These are phyloP conservation scores for Ceratosolen solmsi DNA, from an alignment of 1,140 invertebrate genomes.

Conservation along the genomic window DNA sequence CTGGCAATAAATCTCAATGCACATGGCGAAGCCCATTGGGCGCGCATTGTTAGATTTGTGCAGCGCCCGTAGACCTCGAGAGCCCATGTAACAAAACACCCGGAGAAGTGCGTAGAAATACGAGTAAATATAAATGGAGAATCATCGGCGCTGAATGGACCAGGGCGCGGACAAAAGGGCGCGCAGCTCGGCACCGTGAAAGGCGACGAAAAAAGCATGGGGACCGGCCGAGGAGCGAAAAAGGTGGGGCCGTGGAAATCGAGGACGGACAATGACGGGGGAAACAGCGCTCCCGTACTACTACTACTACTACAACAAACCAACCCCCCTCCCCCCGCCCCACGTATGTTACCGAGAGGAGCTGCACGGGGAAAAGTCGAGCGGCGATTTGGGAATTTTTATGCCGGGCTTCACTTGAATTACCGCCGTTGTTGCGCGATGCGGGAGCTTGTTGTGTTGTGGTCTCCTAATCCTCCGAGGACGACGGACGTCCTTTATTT, in stretches of 20 bases:
- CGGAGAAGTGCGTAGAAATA: constrained; percentile 32
- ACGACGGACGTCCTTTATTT: not conserved
- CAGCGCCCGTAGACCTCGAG: not conserved
- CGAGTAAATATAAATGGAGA: constrained; percentile 47
- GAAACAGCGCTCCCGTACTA: too few species aligned
- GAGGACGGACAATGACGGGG: not conserved
- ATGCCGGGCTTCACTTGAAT: constrained; percentile 30
- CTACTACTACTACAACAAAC: too few species aligned
- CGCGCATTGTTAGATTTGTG: constrained; percentile 35
- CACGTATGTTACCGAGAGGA: not conserved
- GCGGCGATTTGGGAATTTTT: constrained; percentile 31
- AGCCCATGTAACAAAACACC: constrained; percentile 14
- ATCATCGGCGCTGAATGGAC: constrained; percentile 22
- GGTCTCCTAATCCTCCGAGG: constrained; percentile 16
- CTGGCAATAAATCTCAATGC: constrained; percentile 26
- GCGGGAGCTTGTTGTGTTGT: not conserved
- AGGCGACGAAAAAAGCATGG: not conserved
- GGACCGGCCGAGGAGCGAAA: not conserved
- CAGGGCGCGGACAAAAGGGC: not conserved
- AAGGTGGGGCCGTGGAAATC: constrained; percentile 11
- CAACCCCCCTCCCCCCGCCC: too few species aligned
- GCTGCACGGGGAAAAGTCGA: not conserved
- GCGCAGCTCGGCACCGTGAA: too few species aligned
- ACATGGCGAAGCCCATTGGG: not conserved
- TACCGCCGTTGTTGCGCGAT: constrained; percentile 14